A percentile compares a stretch with the other conserved stretches of the same genome.
These are phyloP conservation scores for Gasterosteus aculeatus DNA, from an alignment of 2,113 vertebrate genomes.

Conservation along the genomic window DNA sequence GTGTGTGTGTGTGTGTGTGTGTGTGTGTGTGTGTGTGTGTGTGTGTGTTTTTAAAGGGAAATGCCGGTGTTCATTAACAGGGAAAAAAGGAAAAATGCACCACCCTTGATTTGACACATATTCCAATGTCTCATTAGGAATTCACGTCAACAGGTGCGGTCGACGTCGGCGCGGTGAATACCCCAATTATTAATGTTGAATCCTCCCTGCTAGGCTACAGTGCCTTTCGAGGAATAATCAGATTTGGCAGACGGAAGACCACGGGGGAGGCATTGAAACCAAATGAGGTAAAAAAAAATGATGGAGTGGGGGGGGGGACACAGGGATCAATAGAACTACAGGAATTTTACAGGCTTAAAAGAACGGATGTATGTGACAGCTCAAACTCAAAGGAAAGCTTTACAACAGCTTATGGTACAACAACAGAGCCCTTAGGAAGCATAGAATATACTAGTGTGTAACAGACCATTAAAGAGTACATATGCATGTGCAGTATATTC, in stretches of 20 bases:
- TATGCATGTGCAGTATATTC: neutral
- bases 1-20: neutral
- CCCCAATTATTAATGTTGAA: slow-evolving; percentile 44
- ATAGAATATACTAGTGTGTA: neutral
- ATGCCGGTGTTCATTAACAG: neutral
- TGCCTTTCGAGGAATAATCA: slow-evolving; percentile 43
- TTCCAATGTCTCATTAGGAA: slow-evolving; percentile 12
- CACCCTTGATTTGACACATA: neutral
- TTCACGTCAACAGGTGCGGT: slow-evolving; percentile 1
- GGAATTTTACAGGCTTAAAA: slow-evolving; percentile 12
- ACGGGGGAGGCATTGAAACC: slow-evolving; percentile 7
- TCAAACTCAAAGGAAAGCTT: slow-evolving; percentile 8
- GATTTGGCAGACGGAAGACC: slow-evolving; percentile 24
- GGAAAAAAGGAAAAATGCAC: neutral
- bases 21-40: neutral
- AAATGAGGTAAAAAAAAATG: slow-evolving; percentile 20
- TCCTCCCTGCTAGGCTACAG: slow-evolving; percentile 21
- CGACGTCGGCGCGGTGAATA: slow-evolving; percentile 13
- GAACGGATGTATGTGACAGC: slow-evolving; percentile 18
- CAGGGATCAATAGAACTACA: slow-evolving; percentile 32
- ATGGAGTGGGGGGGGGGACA: slow-evolving; percentile 2
- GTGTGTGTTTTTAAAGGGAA: slow-evolving; percentile 5
- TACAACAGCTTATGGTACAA: slow-evolving; percentile 9
- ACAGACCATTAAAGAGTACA: neutral
- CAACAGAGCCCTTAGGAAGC: neutral